Evolutionary conservation across 2,888 invertebrate genomes (phyloP).

Genomic region (Boloria selene): DNA sequence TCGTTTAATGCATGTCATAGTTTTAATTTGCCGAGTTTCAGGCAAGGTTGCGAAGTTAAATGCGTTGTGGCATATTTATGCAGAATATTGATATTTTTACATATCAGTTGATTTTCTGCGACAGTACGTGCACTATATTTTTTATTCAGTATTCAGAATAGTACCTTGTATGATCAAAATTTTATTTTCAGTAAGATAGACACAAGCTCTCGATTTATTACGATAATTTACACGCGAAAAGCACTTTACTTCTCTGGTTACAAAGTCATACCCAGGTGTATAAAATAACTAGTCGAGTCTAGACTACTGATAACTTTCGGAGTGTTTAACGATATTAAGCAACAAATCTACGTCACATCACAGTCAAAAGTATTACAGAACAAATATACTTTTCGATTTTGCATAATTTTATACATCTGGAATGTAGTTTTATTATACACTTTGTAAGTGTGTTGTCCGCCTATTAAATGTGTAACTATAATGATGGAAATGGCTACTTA

Average conservation of each 20-base stretch:
- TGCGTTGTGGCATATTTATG: constrained; percentile 59
- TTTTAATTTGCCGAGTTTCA: constrained; percentile 64
- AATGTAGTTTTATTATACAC: constrained; percentile 80
- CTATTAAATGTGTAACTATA: constrained; percentile 80
- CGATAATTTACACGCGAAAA: constrained; percentile 32
- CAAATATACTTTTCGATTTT: constrained; percentile 71
- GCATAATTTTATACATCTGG: constrained; percentile 80
- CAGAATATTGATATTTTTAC: constrained; percentile 54
- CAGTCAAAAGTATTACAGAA: constrained; percentile 63
- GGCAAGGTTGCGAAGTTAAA: constrained; percentile 51
- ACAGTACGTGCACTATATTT: constrained; percentile 19
- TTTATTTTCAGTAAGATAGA: constrained; percentile 25
- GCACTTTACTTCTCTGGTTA: constrained; percentile 35
- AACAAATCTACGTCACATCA: constrained; percentile 66
- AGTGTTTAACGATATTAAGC: constrained; percentile 23
- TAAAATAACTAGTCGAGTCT: constrained; percentile 30
- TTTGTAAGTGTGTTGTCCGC: constrained; percentile 81
- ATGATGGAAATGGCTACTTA: constrained; percentile 76
- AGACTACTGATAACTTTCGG: not conserved
- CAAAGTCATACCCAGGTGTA: constrained; percentile 39
- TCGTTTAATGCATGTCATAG: constrained; percentile 77
- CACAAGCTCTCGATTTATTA: constrained; percentile 29
- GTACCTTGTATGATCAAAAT: constrained; percentile 27
- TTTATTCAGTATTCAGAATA: constrained; percentile 19
- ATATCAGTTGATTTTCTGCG: constrained; percentile 55